These are phyloP conservation scores for Pseudomyrmex pallidus DNA, from an alignment of 1,140 invertebrate genomes.

Conservation along the genomic window DNA sequence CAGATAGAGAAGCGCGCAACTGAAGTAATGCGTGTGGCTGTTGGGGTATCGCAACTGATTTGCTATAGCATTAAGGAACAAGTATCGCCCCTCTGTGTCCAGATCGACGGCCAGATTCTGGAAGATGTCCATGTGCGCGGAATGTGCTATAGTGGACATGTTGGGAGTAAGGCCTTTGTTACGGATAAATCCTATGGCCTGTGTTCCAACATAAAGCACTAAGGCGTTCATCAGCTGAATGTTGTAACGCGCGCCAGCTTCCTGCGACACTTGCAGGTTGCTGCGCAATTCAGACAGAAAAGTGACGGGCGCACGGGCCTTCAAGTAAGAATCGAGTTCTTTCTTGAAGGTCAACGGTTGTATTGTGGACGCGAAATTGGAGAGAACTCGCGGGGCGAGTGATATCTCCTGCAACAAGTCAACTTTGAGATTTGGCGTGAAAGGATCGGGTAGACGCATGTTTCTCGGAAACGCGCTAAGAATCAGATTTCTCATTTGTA, in stretches of 20 bases:
- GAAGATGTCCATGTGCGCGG: conserved; percentile 99
- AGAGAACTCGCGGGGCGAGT: conserved; percentile 94
- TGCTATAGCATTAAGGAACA: conserved; percentile 99
- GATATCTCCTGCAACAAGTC: conserved; percentile 96
- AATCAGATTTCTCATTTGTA: conserved; percentile 99
- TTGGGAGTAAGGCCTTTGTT: conserved; percentile 95
- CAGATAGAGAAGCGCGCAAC: conserved; percentile 97
- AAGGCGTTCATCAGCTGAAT: conserved; percentile 98
- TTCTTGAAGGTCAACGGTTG: conserved; percentile 96
- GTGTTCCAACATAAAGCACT: conserved; percentile 98
- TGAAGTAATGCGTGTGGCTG: conserved; percentile 99
- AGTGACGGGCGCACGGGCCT: conserved; percentile 96
- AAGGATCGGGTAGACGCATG: conserved; percentile 99
- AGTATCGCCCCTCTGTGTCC: conserved; percentile 98
- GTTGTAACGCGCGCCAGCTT: conserved; percentile 96
- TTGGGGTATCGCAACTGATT: conserved; percentile 99
- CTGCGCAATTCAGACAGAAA: conserved; percentile 96
- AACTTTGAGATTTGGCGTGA: conserved; percentile 98
- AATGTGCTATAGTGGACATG: conserved; percentile 98
- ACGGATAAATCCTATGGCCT: conserved; percentile 96
- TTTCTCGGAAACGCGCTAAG: conserved; percentile 98
- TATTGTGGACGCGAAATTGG: conserved; percentile 95
- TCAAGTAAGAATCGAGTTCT: conserved; percentile 98
- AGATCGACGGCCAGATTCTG: conserved; percentile 99
- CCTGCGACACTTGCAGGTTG: conserved; percentile 94